Conservation (phyloP, 2,888 invertebrate species). For the Eumerus sabulonum region DNA sequence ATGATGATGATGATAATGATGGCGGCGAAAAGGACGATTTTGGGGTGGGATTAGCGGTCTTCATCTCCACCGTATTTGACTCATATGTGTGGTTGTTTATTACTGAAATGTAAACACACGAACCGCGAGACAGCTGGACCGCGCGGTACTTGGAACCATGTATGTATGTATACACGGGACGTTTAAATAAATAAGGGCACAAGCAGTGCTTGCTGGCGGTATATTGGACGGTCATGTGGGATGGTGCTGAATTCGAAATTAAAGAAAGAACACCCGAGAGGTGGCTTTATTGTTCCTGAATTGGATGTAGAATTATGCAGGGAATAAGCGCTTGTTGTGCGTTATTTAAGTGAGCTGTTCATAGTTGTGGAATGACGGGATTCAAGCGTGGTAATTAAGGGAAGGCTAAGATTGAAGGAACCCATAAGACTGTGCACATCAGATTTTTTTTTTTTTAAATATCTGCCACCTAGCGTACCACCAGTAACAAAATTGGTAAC, state of each 20-base stretch:
- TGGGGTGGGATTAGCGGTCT: not conserved
- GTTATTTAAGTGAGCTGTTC: slow-evolving; percentile 12
- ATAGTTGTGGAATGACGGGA: not conserved
- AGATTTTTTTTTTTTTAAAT: too few species aligned
- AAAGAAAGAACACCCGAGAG: slow-evolving; percentile 13
- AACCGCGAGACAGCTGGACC: slow-evolving; percentile 21
- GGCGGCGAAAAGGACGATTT: not conserved
- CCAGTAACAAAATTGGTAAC: too few species aligned
- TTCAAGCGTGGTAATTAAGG: too few species aligned
- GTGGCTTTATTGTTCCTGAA: slow-evolving; percentile 48
- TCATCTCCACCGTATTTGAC: slow-evolving; percentile 30
- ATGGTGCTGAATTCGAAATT: slow-evolving; percentile 2
- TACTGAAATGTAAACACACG: slow-evolving; percentile 47
- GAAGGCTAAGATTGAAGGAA: too few species aligned
- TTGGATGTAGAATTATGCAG: slow-evolving; percentile 41
- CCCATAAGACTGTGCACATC: too few species aligned
- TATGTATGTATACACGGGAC: slow-evolving; percentile 34
- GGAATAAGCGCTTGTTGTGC: slow-evolving; percentile 32
- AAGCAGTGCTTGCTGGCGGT: slow-evolving; percentile 28
- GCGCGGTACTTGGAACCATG: slow-evolving; percentile 8
- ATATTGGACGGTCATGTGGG: not conserved
- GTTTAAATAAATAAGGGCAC: slow-evolving; percentile 48
- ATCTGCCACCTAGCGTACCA: too few species aligned
- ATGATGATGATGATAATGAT: not conserved
- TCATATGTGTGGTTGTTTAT: slow-evolving; percentile 59